Conservation (phyloP, 1,140 invertebrate genomes). For the Drosophila kepulauana region DNA sequence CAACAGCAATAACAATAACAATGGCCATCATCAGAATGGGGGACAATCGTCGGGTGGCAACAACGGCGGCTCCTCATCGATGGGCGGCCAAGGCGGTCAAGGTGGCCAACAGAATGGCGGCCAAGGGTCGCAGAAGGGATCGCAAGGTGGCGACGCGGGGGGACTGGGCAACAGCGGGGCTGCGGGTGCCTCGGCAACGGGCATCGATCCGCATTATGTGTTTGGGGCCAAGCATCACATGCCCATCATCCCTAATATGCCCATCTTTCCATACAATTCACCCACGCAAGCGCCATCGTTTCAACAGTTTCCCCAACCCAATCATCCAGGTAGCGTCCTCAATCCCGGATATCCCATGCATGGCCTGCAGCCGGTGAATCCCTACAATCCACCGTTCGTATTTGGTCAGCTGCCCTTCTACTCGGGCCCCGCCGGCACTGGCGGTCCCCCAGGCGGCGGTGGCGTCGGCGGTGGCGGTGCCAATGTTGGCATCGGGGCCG, state of each 20-base stretch:
- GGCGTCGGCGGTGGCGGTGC: constrained; percentile 48
- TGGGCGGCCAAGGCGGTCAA: constrained; percentile 1
- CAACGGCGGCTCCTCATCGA: background rate
- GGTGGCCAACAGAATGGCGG: constrained; percentile 10
- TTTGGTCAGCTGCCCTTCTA: constrained; percentile 80
- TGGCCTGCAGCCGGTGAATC: constrained; percentile 82
- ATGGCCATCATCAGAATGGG: constrained; percentile 13
- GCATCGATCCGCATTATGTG: constrained; percentile 83
- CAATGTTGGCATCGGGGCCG: constrained; percentile 49
- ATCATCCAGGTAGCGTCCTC: constrained; percentile 81
- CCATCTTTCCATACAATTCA: constrained; percentile 83
- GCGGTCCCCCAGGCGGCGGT: constrained; percentile 66
- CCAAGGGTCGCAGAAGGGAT: background rate
- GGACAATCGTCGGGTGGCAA: background rate
- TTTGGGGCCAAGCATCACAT: constrained; percentile 81
- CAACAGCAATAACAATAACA: constrained; percentile 37
- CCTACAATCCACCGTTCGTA: constrained; percentile 83
- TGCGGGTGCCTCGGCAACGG: constrained; percentile 65
- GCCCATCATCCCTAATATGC: constrained; percentile 81
- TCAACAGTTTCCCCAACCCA: constrained; percentile 84
- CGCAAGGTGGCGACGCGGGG: constrained; percentile 2
- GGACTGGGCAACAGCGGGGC: constrained; percentile 44
- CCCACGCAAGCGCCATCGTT: constrained; percentile 80
- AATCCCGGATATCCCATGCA: constrained; percentile 83
- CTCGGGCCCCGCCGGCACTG: constrained; percentile 67